A percentile compares a stretch with the other conserved stretches of the same genome.
phyloP scores from a whole-genome alignment of 2,113 vertebrate genomes.

The Papio anubis region DNA sequence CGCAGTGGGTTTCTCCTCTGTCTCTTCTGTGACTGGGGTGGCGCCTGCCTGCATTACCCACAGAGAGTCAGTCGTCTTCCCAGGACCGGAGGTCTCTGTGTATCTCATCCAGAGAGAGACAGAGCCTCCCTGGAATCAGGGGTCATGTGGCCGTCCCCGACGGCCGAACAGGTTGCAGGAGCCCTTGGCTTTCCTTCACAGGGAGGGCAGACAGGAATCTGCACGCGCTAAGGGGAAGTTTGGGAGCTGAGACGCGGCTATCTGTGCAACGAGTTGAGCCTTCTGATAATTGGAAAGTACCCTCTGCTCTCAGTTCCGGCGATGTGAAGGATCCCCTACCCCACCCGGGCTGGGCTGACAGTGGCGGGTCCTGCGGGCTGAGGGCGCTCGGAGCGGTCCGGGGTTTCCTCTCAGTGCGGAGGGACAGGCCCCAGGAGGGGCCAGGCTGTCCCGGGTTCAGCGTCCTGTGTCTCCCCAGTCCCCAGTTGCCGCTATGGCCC shows the following conservation, averaged over 20 bases:
- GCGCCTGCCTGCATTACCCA: background rate
- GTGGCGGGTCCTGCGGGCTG: rapidly evolving
- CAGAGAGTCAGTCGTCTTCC: background rate
- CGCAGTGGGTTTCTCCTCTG: background rate
- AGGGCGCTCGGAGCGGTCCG: rapidly evolving
- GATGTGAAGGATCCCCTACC: background rate
- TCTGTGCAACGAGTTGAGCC: background rate
- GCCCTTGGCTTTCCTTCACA: background rate
- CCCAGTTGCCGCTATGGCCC: background rate
- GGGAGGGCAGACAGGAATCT: background rate
- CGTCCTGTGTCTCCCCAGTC: rapidly evolving
- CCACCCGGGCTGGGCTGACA: background rate
- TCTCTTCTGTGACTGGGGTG: background rate
- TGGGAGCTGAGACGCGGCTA: background rate
- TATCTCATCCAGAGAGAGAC: background rate
- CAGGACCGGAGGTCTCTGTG: background rate
- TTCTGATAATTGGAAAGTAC: background rate
- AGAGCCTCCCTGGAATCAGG: background rate
- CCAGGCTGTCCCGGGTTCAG: rapidly evolving
- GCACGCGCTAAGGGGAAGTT: background rate
- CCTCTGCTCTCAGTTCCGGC: background rate
- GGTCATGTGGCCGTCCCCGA: rapidly evolving
- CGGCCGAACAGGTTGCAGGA: rapidly evolving
- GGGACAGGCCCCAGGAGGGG: background rate
- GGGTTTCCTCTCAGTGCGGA: rapidly evolving